Conservation (phyloP, 1,140 invertebrate species). For the Drosophila pruinosa region DNA sequence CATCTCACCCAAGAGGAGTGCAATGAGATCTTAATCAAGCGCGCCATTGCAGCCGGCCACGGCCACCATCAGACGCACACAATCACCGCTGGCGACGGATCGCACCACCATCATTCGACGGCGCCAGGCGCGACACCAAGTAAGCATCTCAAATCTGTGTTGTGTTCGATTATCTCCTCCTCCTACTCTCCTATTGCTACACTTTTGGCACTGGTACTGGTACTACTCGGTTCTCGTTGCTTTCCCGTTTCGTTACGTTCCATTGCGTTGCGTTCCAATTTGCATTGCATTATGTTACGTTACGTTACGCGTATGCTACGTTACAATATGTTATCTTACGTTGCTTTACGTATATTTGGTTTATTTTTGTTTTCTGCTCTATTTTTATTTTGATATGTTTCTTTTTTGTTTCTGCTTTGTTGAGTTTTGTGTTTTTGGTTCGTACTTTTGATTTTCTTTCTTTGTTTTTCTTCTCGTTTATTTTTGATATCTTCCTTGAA, state of each 20-base stretch:
- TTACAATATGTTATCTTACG: constrained; percentile 21
- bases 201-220: constrained; percentile 30
- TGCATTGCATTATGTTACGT: background rate
- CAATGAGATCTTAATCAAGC: constrained; percentile 90
- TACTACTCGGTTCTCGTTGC: constrained; percentile 64
- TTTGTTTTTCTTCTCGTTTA: constrained; percentile 62
- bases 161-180: constrained; percentile 46
- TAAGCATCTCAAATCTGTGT: constrained; percentile 80
- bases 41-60: constrained; percentile 83
- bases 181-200: constrained; percentile 9
- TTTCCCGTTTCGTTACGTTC: constrained; percentile 36
- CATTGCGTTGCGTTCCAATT: constrained; percentile 1
- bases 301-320: constrained; percentile 5
- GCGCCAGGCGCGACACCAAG: constrained; percentile 79
- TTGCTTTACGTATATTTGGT: constrained; percentile 15
- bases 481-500: constrained; percentile 63
- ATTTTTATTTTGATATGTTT: constrained; percentile 21
- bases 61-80: constrained; percentile 82
- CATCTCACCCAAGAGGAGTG: constrained; percentile 90
- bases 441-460: constrained; percentile 62
- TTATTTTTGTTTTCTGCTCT: constrained; percentile 7
- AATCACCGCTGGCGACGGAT: constrained; percentile 72
- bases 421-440: constrained; percentile 40
- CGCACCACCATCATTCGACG: constrained; percentile 65
- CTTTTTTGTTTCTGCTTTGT: constrained; percentile 24